Evolutionary conservation across 2,113 vertebrate genomes (phyloP).

Genomic region (Brachirus orientalis): DNA sequence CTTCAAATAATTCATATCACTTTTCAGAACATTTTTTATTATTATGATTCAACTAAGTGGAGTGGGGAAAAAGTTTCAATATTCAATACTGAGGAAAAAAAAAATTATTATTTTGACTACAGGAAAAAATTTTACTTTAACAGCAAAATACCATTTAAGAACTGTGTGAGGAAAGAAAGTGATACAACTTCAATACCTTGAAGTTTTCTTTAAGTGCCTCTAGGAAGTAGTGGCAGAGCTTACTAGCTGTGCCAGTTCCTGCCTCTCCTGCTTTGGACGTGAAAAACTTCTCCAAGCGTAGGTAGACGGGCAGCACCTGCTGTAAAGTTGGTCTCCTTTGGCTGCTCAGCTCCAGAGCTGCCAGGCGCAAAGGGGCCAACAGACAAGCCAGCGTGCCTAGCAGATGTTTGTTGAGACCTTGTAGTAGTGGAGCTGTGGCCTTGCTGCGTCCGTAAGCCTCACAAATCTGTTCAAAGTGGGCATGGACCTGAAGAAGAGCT

Average conservation of each 20-base stretch:
- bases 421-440: constrained; percentile 92
- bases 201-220: constrained; percentile 99
- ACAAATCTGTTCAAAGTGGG: constrained; percentile 96
- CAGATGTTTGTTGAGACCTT: constrained; percentile 96
- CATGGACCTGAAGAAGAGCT: constrained; percentile 93
- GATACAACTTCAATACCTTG: constrained; percentile 74
- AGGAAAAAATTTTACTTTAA: neutral
- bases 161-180: neutral
- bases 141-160: neutral
- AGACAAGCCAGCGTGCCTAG: constrained; percentile 93
- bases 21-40: neutral
- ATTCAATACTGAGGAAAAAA: neutral
- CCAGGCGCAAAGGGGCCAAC: constrained; percentile 92
- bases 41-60: no score
- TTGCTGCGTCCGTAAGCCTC: constrained; percentile 96
- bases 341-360: constrained; percentile 91
- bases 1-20: neutral
- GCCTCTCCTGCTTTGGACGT: constrained; percentile 97
- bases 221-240: constrained; percentile 97
- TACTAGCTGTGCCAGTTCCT: constrained; percentile 91
- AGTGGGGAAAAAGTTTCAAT: neutral
- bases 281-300: constrained; percentile 98
- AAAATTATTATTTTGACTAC: no score
- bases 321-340: constrained; percentile 95
- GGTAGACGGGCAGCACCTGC: constrained; percentile 95